These are phyloP conservation scores for Diogma glabrata DNA, from an alignment of 2,888 invertebrate species.

Conservation along the genomic window DNA sequence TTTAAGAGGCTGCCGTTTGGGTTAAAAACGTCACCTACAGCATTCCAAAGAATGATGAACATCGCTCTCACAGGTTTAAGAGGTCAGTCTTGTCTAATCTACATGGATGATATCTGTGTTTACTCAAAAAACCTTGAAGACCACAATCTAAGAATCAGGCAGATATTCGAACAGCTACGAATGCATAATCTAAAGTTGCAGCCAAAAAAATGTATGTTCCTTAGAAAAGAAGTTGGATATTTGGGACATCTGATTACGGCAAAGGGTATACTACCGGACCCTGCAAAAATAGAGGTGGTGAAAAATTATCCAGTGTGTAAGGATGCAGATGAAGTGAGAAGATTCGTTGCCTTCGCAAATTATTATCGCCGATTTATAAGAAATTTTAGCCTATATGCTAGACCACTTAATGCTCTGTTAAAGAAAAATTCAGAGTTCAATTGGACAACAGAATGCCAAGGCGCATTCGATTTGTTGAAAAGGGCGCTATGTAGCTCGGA, in stretches of 20 bases:
- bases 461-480: not conserved
- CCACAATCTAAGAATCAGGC: too few relatives aligned
- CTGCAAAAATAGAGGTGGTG: not conserved
- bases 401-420: not conserved
- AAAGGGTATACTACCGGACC: not conserved
- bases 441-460: not conserved
- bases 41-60: too few relatives aligned
- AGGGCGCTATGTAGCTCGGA: not conserved
- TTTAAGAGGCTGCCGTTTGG: too few relatives aligned
- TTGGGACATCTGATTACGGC: not conserved
- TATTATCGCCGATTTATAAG: not conserved
- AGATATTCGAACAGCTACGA: too few relatives aligned
- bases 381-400: not conserved
- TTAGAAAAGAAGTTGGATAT: too few relatives aligned
- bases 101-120: too few relatives aligned
- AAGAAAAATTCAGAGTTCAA: not conserved
- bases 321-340: not conserved
- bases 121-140: too few relatives aligned
- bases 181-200: too few relatives aligned
- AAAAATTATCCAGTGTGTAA: not conserved
- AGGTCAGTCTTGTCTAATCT: too few relatives aligned
- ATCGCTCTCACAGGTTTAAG: too few relatives aligned
- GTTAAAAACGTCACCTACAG: too few relatives aligned
- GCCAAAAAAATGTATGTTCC: too few relatives aligned
- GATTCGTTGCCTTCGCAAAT: not conserved